These are phyloP conservation scores for Ceratitis capitata DNA, from an alignment of 1,140 invertebrate genomes.

Conservation along the genomic window DNA sequence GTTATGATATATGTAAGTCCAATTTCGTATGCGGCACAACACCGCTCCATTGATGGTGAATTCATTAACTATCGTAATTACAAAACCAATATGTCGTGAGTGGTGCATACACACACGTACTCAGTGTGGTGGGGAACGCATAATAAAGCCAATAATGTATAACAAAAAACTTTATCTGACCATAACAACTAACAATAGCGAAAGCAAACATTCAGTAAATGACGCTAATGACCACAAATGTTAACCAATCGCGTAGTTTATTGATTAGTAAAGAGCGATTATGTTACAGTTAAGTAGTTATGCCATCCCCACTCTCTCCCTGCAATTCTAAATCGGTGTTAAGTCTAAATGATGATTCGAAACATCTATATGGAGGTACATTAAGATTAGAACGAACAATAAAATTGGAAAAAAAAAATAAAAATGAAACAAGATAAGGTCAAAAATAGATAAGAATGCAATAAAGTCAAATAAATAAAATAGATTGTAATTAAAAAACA, in stretches of 20 bases:
- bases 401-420: too few relatives aligned
- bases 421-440: too few relatives aligned
- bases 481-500: too few relatives aligned
- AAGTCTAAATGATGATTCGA: too few relatives aligned
- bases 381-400: too few relatives aligned
- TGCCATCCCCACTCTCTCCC: not conserved
- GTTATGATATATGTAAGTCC: not conserved
- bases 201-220: not conserved
- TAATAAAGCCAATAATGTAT: not conserved
- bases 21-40: not conserved
- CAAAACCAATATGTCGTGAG: slow-evolving; percentile 12
- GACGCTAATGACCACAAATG: slow-evolving; percentile 5
- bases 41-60: not conserved
- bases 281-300: not conserved
- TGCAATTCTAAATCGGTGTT: too few relatives aligned
- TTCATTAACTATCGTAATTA: slow-evolving; percentile 19
- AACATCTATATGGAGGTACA: too few relatives aligned
- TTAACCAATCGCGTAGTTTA: slow-evolving; percentile 5
- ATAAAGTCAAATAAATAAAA: too few relatives aligned
- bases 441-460: too few relatives aligned
- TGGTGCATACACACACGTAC: not conserved
- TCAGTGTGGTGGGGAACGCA: not conserved
- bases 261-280: not conserved
- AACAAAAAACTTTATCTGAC: not conserved
- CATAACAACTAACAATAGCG: not conserved